Evolutionary conservation across 2,113 vertebrate species (phyloP).

Genomic region (Nesogale talazaci): DNA sequence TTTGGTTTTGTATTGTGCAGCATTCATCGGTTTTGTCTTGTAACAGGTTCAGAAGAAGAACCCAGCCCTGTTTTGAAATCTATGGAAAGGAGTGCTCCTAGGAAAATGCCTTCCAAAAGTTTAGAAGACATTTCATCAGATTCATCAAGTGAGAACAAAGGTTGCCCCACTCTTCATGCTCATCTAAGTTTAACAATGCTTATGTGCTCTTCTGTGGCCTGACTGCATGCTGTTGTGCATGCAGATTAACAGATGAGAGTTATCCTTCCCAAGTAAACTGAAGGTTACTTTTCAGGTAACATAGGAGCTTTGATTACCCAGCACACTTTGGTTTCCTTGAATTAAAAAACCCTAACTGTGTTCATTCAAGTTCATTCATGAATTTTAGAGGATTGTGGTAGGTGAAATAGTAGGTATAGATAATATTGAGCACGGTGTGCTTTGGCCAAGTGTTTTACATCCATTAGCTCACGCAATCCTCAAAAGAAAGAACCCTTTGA

Average conservation of each 20-base stretch:
- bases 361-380: constrained; percentile 17
- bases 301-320: not conserved
- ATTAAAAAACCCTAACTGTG: not conserved
- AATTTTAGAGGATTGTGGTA: constrained; percentile 35
- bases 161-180: constrained; percentile 75
- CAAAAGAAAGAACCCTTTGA: not conserved
- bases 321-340: constrained; percentile 28
- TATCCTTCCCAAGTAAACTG: constrained; percentile 17
- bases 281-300: constrained; percentile 33
- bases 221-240: constrained; percentile 56
- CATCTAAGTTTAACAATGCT: constrained; percentile 65
- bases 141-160: constrained; percentile 90
- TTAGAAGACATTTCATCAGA: constrained; percentile 91
- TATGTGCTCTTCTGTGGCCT: constrained; percentile 27
- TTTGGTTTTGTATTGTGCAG: constrained; percentile 78
- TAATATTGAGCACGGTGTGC: not conserved
- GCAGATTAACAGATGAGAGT: constrained; percentile 10
- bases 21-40: constrained; percentile 86
- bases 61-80: constrained; percentile 86
- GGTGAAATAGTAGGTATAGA: not conserved
- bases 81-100: constrained; percentile 88
- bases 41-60: constrained; percentile 91
- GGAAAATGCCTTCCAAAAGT: constrained; percentile 92
- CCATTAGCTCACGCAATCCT: not conserved
- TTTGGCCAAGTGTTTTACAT: not conserved